Conservation (phyloP, 2,797 vertebrate genomes). For the Echiichthys vipera region DNA sequence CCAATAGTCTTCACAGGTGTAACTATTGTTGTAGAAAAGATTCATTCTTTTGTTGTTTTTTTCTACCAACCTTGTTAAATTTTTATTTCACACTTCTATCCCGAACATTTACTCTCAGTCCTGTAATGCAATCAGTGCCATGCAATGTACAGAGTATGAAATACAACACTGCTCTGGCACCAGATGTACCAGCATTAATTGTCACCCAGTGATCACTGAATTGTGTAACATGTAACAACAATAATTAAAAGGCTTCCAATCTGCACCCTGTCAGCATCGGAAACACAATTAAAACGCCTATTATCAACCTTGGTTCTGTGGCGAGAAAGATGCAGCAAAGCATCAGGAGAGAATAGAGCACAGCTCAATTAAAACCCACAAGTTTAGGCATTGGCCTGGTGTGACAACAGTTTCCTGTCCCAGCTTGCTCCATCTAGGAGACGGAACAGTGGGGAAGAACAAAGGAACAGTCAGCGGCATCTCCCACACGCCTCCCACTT, state of each 20-base stretch:
- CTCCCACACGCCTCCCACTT: constrained; percentile 52
- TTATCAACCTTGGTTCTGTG: constrained; percentile 61
- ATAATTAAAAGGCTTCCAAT: constrained; percentile 79
- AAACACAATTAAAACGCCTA: constrained; percentile 72
- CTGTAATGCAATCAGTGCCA: constrained; percentile 47
- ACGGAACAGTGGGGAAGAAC: constrained; percentile 81
- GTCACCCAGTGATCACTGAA: constrained; percentile 61
- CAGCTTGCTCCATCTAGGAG: constrained; percentile 75
- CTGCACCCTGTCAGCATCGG: constrained; percentile 62
- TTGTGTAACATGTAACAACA: constrained; percentile 70
- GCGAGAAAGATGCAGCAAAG: constrained; percentile 40
- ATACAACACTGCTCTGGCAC: constrained; percentile 46
- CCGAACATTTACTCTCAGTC: constrained; percentile 52
- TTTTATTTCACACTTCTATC: constrained; percentile 28
- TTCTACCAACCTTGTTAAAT: background rate
- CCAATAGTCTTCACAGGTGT: background rate
- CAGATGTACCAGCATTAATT: constrained; percentile 61
- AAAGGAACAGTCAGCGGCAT: constrained; percentile 78
- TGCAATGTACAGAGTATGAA: constrained; percentile 46
- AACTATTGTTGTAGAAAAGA: constrained; percentile 5
- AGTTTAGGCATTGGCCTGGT: constrained; percentile 78
- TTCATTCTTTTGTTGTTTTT: background rate
- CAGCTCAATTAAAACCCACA: constrained; percentile 83
- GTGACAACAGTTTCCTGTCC: constrained; percentile 81
- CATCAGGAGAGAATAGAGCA: constrained; percentile 48